phyloP scores from a whole-genome alignment of 2,888 invertebrate genomes.

The Pachymerium ferrugineum region DNA sequence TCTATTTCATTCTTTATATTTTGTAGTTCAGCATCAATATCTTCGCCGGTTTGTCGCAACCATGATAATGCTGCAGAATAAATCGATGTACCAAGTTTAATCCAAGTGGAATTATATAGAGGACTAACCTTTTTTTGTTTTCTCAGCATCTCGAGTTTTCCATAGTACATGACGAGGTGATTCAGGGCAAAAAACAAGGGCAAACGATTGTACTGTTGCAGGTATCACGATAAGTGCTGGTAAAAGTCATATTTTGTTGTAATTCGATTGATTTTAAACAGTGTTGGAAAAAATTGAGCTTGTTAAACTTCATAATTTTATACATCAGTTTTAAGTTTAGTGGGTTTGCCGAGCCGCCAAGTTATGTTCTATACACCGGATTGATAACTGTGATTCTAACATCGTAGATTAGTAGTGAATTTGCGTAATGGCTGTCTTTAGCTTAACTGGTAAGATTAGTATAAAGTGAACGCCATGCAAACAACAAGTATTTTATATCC shows the following conservation, averaged over 20 bases:
- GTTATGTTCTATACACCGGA: no score
- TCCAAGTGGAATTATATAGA: not conserved
- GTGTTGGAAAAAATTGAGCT: not conserved
- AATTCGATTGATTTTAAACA: not conserved
- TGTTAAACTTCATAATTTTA: not conserved
- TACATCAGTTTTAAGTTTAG: no score
- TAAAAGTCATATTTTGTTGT: not conserved
- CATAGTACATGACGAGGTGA: constrained; percentile 65
- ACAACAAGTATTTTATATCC: no score
- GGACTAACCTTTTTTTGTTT: not conserved
- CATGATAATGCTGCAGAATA: constrained; percentile 61
- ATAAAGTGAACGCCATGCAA: no score
- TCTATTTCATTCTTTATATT: constrained; percentile 67
- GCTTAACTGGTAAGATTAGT: no score
- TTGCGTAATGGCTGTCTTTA: no score
- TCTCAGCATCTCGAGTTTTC: not conserved
- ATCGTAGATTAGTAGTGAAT: no score
- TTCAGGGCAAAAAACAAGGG: constrained; percentile 75
- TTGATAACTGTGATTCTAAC: no score
- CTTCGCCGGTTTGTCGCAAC: constrained; percentile 68
- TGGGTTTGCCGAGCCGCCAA: no score
- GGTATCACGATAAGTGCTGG: constrained; percentile 60
- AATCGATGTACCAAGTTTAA: not conserved
- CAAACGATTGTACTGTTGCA: constrained; percentile 61
- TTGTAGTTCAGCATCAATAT: constrained; percentile 78